phyloP scores from a whole-genome alignment of 2,113 vertebrate genomes.

The Oreotrochilus melanogaster region DNA sequence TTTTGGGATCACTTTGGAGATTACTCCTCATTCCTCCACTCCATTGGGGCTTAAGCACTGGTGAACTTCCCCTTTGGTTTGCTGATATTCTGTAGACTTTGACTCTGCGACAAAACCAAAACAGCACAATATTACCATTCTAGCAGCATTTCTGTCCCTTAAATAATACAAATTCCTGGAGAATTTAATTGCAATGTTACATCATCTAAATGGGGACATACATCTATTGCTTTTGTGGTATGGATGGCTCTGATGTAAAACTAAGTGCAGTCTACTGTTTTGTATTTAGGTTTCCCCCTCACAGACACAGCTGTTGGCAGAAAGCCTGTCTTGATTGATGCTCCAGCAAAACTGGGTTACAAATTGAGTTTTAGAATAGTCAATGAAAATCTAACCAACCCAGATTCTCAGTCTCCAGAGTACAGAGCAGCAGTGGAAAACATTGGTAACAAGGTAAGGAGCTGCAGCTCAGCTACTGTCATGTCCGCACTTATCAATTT shows the following conservation, averaged over 20 bases:
- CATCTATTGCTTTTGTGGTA: background rate
- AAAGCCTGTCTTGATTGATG: background rate
- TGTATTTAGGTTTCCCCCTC: constrained; percentile 14
- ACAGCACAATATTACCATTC: background rate
- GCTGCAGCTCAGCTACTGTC: background rate
- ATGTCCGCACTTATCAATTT: background rate
- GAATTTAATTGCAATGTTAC: background rate
- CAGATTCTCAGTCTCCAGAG: constrained; percentile 59
- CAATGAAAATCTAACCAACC: constrained; percentile 68
- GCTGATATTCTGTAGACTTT: background rate
- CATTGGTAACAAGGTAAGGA: constrained; percentile 71
- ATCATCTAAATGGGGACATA: background rate
- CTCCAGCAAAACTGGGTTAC: constrained; percentile 30
- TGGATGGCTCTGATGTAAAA: background rate
- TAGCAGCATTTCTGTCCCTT: background rate
- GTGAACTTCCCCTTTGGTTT: background rate
- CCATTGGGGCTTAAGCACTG: background rate
- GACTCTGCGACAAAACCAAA: background rate
- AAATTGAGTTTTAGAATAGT: constrained; percentile 74
- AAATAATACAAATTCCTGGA: background rate
- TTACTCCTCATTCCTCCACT: background rate
- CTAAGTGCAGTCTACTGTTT: background rate
- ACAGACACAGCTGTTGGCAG: background rate
- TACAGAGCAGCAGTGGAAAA: constrained; percentile 41
- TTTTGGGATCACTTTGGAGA: background rate